Base-by-base conservation (phyloP, 2,113 vertebrate genomes). In the Apodemus speciosus region DNA sequence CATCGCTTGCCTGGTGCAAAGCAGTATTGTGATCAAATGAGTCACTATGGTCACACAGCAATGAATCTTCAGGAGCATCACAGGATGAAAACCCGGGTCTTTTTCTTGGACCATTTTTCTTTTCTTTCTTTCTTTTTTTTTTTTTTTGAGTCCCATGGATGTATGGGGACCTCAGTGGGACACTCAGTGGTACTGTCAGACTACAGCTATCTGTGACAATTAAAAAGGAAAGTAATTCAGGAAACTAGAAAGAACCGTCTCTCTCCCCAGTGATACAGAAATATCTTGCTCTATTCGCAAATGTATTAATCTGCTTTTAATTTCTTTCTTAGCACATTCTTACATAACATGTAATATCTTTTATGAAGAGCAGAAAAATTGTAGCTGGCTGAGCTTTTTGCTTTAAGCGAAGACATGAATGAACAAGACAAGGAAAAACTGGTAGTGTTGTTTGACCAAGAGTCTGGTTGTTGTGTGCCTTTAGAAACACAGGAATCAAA, bases 371-470 rank as follows among this genome's bases (percentile, higher is more conserved):
- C 14, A 92, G 72, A n/a, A 46, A 46, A 21, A 58, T 56, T 73
- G 10, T 64, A 85, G 83, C 79, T n/a, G 49, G 32, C 90, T 76
- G 62, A 35, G 40, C 92, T 58, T 46, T 62, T 85, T 53, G 21
- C 40, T 85, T 93, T 92, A 88, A 72, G 56, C 62, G 94, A 92
- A 83, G 49, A 77, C 60, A 81, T 69, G 46, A 53, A 89, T 96
- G 90, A 95, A 81, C 0, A 79, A 96, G 66, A 68, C 6, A 81
- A 68, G 90, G 43, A 83, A 94, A 60, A 92, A 92, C 84, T 89
- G 93, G 73, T 91, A 76, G 46, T 72, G 69, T 53, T 68, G 11
- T 85, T 88, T 91, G 16, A 62, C 15, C 11, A 85, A 58, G 68
- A 89, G 4, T 72, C 62, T 95, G 35, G 79, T 91, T 89, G 72